Evolutionary conservation across 2,113 vertebrate species (phyloP), one percentile per base, ranked within the genome.

Genomic region (Melierax canorus): DNA sequence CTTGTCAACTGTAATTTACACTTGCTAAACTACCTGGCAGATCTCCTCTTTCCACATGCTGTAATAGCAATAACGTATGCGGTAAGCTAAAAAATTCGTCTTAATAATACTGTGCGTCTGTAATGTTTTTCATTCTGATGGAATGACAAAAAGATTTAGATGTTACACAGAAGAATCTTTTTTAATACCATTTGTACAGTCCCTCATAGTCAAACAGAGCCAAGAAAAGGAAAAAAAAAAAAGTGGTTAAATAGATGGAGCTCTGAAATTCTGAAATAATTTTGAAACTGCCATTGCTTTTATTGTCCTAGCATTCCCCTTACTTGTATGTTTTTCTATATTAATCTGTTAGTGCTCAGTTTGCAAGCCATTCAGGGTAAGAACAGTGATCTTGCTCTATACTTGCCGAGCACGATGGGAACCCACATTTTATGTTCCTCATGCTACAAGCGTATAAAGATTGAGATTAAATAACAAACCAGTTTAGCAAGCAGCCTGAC

Each of bases 1-100:
- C 80, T 64, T 93, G 90, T 95, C 95, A 97, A 67, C 43, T 69
- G 45, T 97, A 96, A 95, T 96, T 96, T 95, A 80, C 67, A 92
- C 85, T 88, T 88, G 59, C 41, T 83, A 88, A 94, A 90, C 69
- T 82, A 83, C 58, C 50, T 93, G 78, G 38, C 75, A 97, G 88
- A 84, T 86, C 50, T 88, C 53, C 30, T 77, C 50, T 87, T 90
- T 84, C 85, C 82, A 94, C 59, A 88, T 92, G 56, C 45, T 86
- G 50, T 56, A 86, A 88, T 67, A 93, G 46, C 29, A 88, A 88
- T 90, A 93, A 73, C 0, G 6, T 83, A 51, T 51, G 46, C 3
- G 2, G 58, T 46, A 88, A 83, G 58, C 15, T 79, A 86, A 90
- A 91, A 90, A 83, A 64, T 48, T 88, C 1, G 0, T 76, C 48